Evolutionary conservation across 2,797 vertebrate species (phyloP), one percentile per base, ranked within the genome.

Genomic region (Nothura maculosa): DNA sequence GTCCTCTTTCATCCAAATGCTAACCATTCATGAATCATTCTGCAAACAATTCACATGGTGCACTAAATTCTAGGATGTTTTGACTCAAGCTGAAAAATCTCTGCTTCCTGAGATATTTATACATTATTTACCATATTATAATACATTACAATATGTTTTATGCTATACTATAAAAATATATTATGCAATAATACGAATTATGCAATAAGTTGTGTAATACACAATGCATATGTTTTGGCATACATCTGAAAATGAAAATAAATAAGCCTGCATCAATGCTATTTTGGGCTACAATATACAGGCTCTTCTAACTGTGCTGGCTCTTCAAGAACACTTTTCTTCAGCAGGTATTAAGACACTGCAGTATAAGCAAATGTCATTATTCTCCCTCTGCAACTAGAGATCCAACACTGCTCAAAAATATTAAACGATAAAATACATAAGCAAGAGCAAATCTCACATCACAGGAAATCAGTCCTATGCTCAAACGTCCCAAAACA

Each of bases 401-500:
- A 48, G 43, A 72, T 54, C 58, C 78, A 81, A 52, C 1, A 1
- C 15, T 16, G 11, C 38, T 43, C 52, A 4, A 50, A 54, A 67
- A 21, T 3, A 30, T 25, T 20, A 28, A 55, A 67, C 3, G 21
- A 1, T 47, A 57, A 10, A 30, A 48, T 48, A 57, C 2, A 34
- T 76, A 45, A 30, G 14, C 17, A 28, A 12, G 10, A 84, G 42
- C 36, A 47, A 48, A 58, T 16, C 21, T 55, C 11, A 3, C 8
- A 19, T 25, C 22, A 25, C 24, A 25, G 61, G 66, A 30, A 32
- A 57, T 45, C 9, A 10, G 66, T 61, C 24, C 32, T 7, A 50
- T 28, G 32, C 36, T 34, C 1, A 19, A 58, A 24, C 1, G 1
- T 11, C 1, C 1, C 18, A 4, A 54, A 55, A 57, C 45, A 70